phyloP scores from a whole-genome alignment of 2,797 vertebrate species.

The Anniella stebbinsi region DNA sequence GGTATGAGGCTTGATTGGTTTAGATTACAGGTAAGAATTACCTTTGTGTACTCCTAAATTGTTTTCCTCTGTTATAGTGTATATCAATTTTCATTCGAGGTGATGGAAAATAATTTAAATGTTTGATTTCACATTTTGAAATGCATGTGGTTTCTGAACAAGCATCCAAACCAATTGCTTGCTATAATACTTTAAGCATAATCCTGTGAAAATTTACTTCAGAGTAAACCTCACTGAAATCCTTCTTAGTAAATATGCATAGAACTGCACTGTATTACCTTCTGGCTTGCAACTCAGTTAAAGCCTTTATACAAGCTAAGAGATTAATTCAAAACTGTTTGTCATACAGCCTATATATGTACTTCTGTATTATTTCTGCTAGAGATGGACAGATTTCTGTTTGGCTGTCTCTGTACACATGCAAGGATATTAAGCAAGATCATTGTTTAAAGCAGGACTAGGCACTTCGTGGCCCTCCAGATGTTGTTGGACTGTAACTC shows the following conservation, averaged over 20 bases:
- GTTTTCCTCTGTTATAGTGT: not conserved
- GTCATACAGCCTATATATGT: not conserved
- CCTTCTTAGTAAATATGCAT: not conserved
- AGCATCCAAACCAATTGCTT: not conserved
- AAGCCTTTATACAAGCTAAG: not conserved
- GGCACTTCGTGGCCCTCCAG: not conserved
- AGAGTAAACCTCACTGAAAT: not conserved
- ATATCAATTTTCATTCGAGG: not conserved
- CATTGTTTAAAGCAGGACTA: not conserved
- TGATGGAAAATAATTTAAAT: constrained; percentile 9
- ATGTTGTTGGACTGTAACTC: too few relatives aligned
- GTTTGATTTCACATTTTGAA: not conserved
- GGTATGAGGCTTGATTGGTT: constrained; percentile 99
- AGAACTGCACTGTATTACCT: not conserved
- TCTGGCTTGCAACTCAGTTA: not conserved
- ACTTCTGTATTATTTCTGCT: not conserved
- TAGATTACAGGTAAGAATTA: constrained; percentile 91
- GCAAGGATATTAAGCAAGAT: constrained; percentile 1
- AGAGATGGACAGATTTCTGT: not conserved
- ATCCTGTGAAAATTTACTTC: not conserved
- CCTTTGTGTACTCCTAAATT: constrained; percentile 7
- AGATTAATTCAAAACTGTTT: not conserved
- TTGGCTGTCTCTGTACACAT: not conserved
- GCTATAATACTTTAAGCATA: not conserved
- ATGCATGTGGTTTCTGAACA: not conserved